phyloP scores from a whole-genome alignment of 2,113 vertebrate species.

The Aviceda subcristata region DNA sequence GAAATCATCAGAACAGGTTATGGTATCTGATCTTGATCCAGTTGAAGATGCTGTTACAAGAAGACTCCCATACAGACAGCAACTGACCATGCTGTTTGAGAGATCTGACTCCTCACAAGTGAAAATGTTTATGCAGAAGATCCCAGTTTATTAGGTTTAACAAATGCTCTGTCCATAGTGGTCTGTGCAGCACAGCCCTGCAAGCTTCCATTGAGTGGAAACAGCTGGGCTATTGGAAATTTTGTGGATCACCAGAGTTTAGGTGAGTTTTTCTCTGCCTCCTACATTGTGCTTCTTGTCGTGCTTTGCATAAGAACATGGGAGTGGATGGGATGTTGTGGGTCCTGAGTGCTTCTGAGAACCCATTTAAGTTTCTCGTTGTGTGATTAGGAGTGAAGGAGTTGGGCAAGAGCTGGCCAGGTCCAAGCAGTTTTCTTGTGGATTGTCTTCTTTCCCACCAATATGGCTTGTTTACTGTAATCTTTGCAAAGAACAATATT shows the following conservation, averaged over 20 bases:
- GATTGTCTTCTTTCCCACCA: neutral
- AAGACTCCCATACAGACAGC: neutral
- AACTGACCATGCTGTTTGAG: neutral
- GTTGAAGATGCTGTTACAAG: neutral
- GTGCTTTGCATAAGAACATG: neutral
- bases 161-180: neutral
- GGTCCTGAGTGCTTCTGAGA: neutral
- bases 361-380: neutral
- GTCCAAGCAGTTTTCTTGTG: neutral
- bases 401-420: neutral
- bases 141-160: neutral
- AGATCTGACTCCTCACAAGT: neutral
- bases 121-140: neutral
- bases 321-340: neutral
- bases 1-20: neutral
- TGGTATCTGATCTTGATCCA: neutral
- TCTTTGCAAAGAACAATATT: neutral
- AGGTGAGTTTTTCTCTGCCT: neutral
- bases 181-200: neutral
- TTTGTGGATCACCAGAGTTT: neutral
- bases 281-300: neutral
- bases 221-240: neutral
- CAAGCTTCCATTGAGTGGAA: neutral
- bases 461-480: neutral
- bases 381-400: neutral